A percentile compares a stretch with the other conserved stretches of the same genome.
Conservation (phyloP, 2,113 vertebrate species). For the Deroptyus accipitrinus region DNA sequence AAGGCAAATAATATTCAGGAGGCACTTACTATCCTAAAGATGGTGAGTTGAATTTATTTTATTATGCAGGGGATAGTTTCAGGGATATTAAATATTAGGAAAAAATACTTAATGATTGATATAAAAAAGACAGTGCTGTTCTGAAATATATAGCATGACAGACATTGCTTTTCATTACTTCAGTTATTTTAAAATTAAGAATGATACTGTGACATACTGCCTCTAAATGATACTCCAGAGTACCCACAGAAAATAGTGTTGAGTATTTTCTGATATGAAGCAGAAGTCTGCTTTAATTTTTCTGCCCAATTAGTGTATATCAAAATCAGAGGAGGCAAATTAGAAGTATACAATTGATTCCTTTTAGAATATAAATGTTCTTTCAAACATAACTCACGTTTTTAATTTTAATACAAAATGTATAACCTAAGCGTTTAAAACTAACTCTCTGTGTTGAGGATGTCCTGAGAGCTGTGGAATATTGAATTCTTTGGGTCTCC, state of each 20-base stretch:
- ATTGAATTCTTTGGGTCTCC: slow-evolving; percentile 68
- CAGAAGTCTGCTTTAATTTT: slow-evolving; percentile 26
- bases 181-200: background rate
- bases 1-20: slow-evolving; percentile 31
- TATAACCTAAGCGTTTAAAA: slow-evolving; percentile 57
- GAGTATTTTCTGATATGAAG: slow-evolving; percentile 3
- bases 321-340: slow-evolving; percentile 37
- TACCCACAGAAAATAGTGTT: background rate
- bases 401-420: slow-evolving; percentile 47
- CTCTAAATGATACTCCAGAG: background rate
- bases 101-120: slow-evolving; percentile 37
- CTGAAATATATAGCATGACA: background rate
- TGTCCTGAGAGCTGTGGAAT: slow-evolving; percentile 51
- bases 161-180: background rate
- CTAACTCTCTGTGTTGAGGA: slow-evolving; percentile 15
- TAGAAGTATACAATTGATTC: slow-evolving; percentile 37
- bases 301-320: slow-evolving; percentile 43
- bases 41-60: slow-evolving; percentile 15
- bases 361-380: slow-evolving; percentile 44
- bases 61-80: background rate
- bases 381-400: slow-evolving; percentile 42
- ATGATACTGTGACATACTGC: slow-evolving; percentile 4
- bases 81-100: slow-evolving; percentile 39
- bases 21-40: slow-evolving; percentile 43
- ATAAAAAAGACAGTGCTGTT: background rate